Percentiles rank a stretch among this genome's conserved stretches.
These are phyloP conservation scores for Drosophila macrospina DNA, from an alignment of 2,888 invertebrate species.

Conservation along the genomic window DNA sequence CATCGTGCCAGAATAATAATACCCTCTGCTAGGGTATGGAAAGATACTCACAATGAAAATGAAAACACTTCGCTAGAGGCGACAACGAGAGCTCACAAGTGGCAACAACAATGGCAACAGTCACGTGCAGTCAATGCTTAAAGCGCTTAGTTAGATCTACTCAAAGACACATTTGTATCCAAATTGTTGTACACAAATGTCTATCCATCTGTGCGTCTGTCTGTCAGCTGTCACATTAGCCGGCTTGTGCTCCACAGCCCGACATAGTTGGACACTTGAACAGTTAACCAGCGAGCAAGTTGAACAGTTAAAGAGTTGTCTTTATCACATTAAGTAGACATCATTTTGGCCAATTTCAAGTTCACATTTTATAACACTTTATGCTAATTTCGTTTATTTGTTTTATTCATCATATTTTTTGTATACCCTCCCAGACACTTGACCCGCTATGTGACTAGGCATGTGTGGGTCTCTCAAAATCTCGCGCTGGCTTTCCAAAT, in stretches of 20 bases:
- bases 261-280: slow-evolving; percentile 60
- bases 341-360: slow-evolving; percentile 59
- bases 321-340: slow-evolving; percentile 36
- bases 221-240: slow-evolving; percentile 59
- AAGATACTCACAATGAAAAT: slow-evolving; percentile 6
- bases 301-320: slow-evolving; percentile 20
- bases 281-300: slow-evolving; percentile 13
- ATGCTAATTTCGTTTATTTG: slow-evolving; percentile 61
- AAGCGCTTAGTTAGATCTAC: slow-evolving; percentile 22
- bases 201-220: slow-evolving; percentile 15
- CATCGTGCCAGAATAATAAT: not conserved
- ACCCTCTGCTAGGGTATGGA: not conserved
- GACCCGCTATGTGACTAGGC: slow-evolving; percentile 47
- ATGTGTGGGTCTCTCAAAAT: slow-evolving; percentile 10
- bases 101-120: slow-evolving; percentile 53
- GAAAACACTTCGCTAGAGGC: slow-evolving; percentile 32
- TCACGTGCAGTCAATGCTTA: slow-evolving; percentile 65
- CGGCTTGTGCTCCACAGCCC: slow-evolving; percentile 48
- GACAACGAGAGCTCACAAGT: slow-evolving; percentile 36
- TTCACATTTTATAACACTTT: slow-evolving; percentile 62
- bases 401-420: slow-evolving; percentile 19
- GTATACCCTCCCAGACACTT: slow-evolving; percentile 34
- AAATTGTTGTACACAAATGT: not conserved
- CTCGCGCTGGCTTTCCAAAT: slow-evolving; percentile 6
- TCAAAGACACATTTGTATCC: not conserved